Base-by-base conservation (phyloP, 2,888 invertebrate species). In the Athalia circularis region DNA sequence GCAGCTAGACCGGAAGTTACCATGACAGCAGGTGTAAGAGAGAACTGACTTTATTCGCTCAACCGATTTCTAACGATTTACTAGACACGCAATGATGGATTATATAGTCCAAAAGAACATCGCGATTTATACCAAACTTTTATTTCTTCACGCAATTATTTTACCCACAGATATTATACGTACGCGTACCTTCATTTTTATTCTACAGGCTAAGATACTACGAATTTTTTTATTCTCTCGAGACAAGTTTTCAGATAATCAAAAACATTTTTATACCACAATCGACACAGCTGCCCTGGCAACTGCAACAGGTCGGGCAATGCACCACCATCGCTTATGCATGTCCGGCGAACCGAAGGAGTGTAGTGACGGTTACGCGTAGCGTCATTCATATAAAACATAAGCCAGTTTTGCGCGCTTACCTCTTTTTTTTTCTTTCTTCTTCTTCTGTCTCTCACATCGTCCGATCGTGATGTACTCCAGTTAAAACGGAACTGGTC, bases 401-500 rank as follows among this genome's bases (percentile, higher is more conserved):
- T 11, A 29, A 62, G 50, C 75, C 61, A 75, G 62, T 62, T 75
- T 62, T 48, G 62, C 7, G 62, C 7, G 13, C 77, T 70, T 79
- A 77, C 52, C 43, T 74, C 54, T 50, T 48, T 70, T 48, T 68
- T 52, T 54, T 47, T 50, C 78, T 65, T 68, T 76, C 77, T 54
- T 54, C 64, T 61, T 79, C 78, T 67, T 79, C 79, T 15, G 29
- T 75, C 52, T 57, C 50, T 75, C 57, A 43, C 13, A 45, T 52
- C 52, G 62, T 4, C 47, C 57, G 70, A 57, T 13, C 8, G 13
- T 47, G 29, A 75, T 75, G 29, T 29, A 75, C 75, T 75, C 75
- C 62, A 75, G 61, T 75, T 75, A 75, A 75, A 79, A 79, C 76
- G 79, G 65, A 81, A 81, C 83, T 80, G 82, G 81, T 81, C 79